Evolutionary conservation across 1,140 invertebrate species (phyloP).

Genomic region (Drosophila neocordata): DNA sequence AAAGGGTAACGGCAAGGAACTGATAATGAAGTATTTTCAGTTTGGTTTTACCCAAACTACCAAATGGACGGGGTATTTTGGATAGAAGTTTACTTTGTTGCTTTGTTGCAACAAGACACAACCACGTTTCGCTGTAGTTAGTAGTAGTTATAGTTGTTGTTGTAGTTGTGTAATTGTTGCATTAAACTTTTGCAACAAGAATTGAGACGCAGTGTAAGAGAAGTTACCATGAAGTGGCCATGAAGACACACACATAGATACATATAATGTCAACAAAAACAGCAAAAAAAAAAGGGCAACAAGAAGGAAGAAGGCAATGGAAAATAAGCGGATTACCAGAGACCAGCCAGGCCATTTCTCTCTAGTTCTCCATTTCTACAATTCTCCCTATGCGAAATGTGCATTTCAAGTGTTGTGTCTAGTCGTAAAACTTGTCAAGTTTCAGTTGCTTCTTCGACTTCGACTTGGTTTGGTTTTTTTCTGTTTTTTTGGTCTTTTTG

Average conservation of each 20-base stretch:
- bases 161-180: conserved; percentile 51
- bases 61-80: background rate
- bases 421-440: conserved; percentile 55
- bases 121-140: conserved; percentile 19
- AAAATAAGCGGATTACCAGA: conserved; percentile 65
- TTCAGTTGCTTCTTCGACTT: conserved; percentile 15
- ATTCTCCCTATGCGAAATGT: conserved; percentile 50
- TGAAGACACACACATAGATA: background rate
- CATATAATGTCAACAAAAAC: background rate
- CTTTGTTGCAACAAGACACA: conserved; percentile 8
- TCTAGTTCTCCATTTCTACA: background rate
- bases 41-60: conserved; percentile 18
- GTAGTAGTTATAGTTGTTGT: conserved; percentile 5
- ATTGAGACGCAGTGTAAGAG: background rate
- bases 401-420: conserved; percentile 42
- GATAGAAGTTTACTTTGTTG: conserved; percentile 16
- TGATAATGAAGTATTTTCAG: conserved; percentile 54
- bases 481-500: background rate
- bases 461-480: background rate
- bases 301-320: background rate
- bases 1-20: conserved; percentile 14
- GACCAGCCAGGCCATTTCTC: conserved; percentile 24
- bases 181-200: conserved; percentile 44
- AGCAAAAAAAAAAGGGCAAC: background rate
- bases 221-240: conserved; percentile 14